Base-by-base conservation (phyloP, 2,888 invertebrate genomes). In the Acanthosoma haemorrhoidale region DNA sequence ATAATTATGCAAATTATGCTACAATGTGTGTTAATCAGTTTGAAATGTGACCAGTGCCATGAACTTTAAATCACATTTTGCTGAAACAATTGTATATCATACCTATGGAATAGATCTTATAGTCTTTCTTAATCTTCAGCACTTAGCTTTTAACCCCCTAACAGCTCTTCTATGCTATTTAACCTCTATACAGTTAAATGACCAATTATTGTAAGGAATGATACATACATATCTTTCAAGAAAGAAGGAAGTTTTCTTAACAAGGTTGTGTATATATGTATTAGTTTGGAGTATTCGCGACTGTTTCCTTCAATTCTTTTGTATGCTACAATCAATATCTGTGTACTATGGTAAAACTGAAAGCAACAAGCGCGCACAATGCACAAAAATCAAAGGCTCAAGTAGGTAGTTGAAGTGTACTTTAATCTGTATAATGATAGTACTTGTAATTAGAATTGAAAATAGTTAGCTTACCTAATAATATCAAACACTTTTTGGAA, bases 341-440 rank as follows among this genome's bases (percentile, higher is more conserved):
- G 13, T 51, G 4, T 51, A 25, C 13, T 51, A 51, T n/a, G 51
- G 29, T 51, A 51, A 25, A 51, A 51, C 51, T 51, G 25, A 51
- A 51, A 51, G 51, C 51, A 51, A 51, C 51, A 51, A 51, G 51
- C 51, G 51, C 51, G 51, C 51, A 51, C 51, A 51, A 51, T 51
- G 51, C 51, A 51, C 51, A 51, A 51, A 43, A 43, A 51, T 25
- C 51, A 51, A 51, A 51, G 25, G 51, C 51, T 51, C 51, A 51
- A 51, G 51, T 51, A 51, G 51, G 1, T 51, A 51, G 51, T 51
- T 13, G 21, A 41, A 16, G 21, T 41, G 21, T n/a, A 21, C 9
- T 41, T 41, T 25, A 51, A 16, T 51, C 51, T 51, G 51, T 25
- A 51, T 51, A n/a, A 25, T 51, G n/a, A 51, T 51, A 25, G 25